Evolutionary conservation across 2,888 invertebrate genomes (phyloP).

Genomic region (Resseliella maxima): DNA sequence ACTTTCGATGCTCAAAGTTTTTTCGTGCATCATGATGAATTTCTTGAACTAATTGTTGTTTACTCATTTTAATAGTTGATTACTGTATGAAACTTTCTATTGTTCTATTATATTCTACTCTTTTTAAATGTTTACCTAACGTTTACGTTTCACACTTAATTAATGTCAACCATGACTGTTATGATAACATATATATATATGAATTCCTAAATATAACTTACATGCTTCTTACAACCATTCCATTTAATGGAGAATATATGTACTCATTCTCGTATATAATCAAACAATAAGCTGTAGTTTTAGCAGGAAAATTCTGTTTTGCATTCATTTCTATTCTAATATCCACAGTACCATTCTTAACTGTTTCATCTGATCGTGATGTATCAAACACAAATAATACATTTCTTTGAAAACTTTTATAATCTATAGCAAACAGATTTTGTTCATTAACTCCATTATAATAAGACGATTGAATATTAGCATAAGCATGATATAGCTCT

Average conservation of each 20-base stretch:
- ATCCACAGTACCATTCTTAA: slow-evolving; percentile 61
- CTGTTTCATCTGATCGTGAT: slow-evolving; percentile 61
- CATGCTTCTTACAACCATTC: slow-evolving; percentile 13
- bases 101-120: background rate
- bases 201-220: too few species aligned
- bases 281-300: slow-evolving; percentile 59
- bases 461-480: slow-evolving; percentile 61
- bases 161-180: too few species aligned
- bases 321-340: slow-evolving; percentile 62
- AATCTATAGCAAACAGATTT: slow-evolving; percentile 12
- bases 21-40: slow-evolving; percentile 45
- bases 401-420: background rate
- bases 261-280: slow-evolving; percentile 23
- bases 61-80: slow-evolving; percentile 54
- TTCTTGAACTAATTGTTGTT: slow-evolving; percentile 37
- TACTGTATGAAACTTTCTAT: too few species aligned
- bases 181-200: too few species aligned
- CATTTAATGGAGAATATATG: slow-evolving; percentile 9
- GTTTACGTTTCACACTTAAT: too few species aligned
- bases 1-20: slow-evolving; percentile 57
- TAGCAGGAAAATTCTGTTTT: slow-evolving; percentile 59
- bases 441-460: slow-evolving; percentile 57
- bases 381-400: slow-evolving; percentile 61
- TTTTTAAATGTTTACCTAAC: too few species aligned
- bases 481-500: slow-evolving; percentile 61